Base-by-base conservation (phyloP, 2,113 vertebrate species). In the Xenopus borealis region DNA sequence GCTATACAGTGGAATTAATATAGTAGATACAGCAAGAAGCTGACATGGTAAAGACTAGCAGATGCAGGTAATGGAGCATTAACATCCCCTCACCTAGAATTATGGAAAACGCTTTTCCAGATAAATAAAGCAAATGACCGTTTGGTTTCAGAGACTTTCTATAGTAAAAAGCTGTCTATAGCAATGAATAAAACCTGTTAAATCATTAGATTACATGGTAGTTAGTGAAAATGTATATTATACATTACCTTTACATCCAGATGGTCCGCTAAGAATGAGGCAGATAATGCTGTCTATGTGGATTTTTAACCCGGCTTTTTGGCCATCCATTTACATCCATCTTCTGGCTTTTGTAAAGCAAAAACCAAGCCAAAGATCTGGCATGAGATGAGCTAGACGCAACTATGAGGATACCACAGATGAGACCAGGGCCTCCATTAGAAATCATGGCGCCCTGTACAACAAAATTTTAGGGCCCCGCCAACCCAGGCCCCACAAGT, bases 341-440 rank as follows among this genome's bases (percentile, higher is more conserved):
- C 88, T 78, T 98, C 94, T 0, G 94, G 93, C 58, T 88, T 91
- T 59, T 92, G 91, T 59, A 92, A 87, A 0, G 95, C 95, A 78
- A 99, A 99, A 78, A 98, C 84, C 83, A 95, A 87, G 3, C 97
- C 97, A 55, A 97, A 97, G 45, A 97, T 89, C 87, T 98, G 95
- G 10, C 96, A 94, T 23, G 97, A 89, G 0, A 94, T 98, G 76
- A 97, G 86, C 96, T 97, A 98, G 61, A 98, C 97, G 96, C 97
- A 99, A 83, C 81, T 96, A 81, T 99, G 97, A 33, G 97, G 94
- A 72, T 27, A 6, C 2, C 4, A 50, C 10, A 50, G 46, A 50
- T 2, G 2, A 50, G 10, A 3, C n/a, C n/a, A n/a, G n/a, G n/a
- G n/a, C n/a, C n/a, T n/a, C n/a, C n/a, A n/a, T n/a, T n/a, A n/a